phyloP scores from a whole-genome alignment of 2,888 invertebrate species.

The Machimus atricapillus region DNA sequence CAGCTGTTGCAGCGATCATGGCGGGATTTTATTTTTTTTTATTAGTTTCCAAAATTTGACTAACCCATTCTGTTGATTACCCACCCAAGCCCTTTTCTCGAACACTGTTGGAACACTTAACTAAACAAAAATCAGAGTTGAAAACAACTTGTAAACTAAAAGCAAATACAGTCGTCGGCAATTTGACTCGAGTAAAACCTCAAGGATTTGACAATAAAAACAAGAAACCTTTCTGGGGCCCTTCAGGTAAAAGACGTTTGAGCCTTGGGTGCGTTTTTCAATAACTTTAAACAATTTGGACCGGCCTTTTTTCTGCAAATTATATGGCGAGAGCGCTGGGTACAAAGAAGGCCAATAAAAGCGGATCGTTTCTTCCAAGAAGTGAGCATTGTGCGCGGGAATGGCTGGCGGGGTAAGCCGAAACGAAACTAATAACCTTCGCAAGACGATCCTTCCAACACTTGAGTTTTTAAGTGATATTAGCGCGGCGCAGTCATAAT shows the following conservation, averaged over 20 bases:
- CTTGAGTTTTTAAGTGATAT: constrained; percentile 12
- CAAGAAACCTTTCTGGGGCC: background rate
- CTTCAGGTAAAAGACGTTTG: background rate
- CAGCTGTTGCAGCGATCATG: background rate
- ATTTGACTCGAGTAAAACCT: background rate
- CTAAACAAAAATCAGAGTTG: background rate
- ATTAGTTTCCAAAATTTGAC: background rate
- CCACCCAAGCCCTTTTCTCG: background rate
- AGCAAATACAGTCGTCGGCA: background rate
- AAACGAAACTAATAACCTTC: constrained; percentile 10
- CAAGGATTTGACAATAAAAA: background rate
- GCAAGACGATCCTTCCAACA: background rate
- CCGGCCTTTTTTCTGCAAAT: background rate
- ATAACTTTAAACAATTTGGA: background rate
- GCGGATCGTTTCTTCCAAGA: background rate
- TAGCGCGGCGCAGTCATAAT: background rate
- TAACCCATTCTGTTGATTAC: background rate
- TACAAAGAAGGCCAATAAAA: background rate
- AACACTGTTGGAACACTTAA: background rate
- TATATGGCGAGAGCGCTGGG: background rate
- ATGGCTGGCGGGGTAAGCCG: background rate
- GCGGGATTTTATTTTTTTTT: background rate
- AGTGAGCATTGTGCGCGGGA: background rate
- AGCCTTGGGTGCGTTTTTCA: background rate
- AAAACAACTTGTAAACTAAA: background rate